These are phyloP conservation scores for Tangara arthus DNA, from an alignment of 2,797 vertebrate genomes.

Conservation along the genomic window DNA sequence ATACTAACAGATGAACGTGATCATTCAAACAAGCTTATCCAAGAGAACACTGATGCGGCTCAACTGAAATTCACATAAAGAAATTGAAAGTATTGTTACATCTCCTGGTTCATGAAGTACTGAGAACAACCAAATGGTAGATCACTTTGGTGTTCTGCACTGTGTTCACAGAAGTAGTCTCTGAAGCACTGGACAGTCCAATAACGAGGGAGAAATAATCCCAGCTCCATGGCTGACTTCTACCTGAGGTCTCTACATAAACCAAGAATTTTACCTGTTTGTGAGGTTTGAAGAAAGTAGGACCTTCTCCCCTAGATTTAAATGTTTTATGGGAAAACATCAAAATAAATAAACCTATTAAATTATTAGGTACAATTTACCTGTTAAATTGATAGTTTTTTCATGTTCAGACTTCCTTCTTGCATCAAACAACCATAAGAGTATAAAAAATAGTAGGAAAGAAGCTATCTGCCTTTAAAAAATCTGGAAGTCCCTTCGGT, in stretches of 20 bases:
- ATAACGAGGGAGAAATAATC: not conserved
- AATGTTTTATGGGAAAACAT: not conserved
- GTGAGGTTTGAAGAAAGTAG: not conserved
- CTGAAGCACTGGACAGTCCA: not conserved
- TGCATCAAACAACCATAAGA: not conserved
- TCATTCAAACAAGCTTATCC: not conserved
- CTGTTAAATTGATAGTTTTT: not conserved
- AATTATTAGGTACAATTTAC: not conserved
- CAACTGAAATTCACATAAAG: constrained; percentile 36
- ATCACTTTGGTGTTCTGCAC: not conserved
- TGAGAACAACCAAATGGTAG: not conserved
- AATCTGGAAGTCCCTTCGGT: not conserved
- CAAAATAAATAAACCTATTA: not conserved
- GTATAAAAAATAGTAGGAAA: not conserved
- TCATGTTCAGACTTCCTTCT: not conserved
- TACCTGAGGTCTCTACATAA: not conserved
- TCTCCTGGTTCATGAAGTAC: not conserved
- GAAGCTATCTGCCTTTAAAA: not conserved
- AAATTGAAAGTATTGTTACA: constrained; percentile 31
- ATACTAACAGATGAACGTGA: not conserved
- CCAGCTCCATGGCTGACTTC: not conserved
- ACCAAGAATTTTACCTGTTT: not conserved
- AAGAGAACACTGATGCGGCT: not conserved
- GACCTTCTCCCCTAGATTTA: not conserved
- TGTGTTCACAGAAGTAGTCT: not conserved